phyloP scores from a whole-genome alignment of 1,140 invertebrate genomes.

The Vanessa atalanta region DNA sequence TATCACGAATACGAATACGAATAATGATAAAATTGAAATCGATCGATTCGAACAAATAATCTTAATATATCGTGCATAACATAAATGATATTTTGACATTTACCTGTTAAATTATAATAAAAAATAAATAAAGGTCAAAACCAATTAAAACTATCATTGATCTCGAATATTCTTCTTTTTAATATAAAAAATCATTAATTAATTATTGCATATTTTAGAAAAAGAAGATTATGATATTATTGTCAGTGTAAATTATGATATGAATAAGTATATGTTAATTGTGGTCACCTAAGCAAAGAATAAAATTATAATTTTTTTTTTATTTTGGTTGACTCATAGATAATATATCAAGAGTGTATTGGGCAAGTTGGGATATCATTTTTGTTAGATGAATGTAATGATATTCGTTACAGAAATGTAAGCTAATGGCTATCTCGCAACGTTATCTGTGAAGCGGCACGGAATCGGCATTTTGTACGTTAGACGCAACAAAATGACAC shows the following conservation, averaged over 20 bases:
- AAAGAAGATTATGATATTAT: too few species aligned
- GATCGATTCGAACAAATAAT: neutral
- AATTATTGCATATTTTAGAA: too few species aligned
- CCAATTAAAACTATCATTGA: neutral
- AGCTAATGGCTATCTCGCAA: conserved; percentile 29
- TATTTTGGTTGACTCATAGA: conserved; percentile 10
- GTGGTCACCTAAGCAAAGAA: too few species aligned
- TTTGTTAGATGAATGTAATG: conserved; percentile 23
- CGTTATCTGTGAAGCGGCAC: conserved; percentile 45
- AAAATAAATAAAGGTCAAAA: neutral
- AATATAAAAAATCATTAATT: too few species aligned
- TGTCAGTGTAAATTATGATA: too few species aligned
- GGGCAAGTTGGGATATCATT: conserved; percentile 15
- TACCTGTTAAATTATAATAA: neutral
- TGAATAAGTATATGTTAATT: too few species aligned
- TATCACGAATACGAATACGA: neutral
- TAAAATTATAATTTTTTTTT: neutral
- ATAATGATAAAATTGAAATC: neutral
- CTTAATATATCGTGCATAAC: neutral
- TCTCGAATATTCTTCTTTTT: neutral
- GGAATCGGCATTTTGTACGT: conserved; percentile 73
- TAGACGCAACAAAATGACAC: conserved; percentile 64
- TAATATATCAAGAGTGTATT: conserved; percentile 7
- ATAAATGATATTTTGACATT: neutral
- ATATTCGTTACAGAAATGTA: conserved; percentile 32